Percentiles rank a stretch among this genome's conserved stretches.
phyloP scores from a whole-genome alignment of 92 coral and sea anemone species.

The Plumapathes pennacea region DNA sequence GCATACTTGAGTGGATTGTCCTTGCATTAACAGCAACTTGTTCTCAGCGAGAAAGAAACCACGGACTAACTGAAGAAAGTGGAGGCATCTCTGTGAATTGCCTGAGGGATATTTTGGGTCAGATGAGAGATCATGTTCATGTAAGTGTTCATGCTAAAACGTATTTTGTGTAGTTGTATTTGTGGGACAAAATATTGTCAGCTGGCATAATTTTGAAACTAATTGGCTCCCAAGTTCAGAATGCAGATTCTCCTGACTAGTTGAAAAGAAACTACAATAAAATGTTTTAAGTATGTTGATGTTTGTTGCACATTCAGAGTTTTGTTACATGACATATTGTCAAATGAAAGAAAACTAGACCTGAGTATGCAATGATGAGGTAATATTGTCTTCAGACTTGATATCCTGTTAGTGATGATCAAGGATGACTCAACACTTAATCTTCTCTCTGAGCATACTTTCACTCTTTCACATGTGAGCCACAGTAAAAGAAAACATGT shows the following conservation, averaged over 20 bases:
- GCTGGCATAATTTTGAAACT: no score
- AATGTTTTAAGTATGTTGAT: no score
- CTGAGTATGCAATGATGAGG: not conserved
- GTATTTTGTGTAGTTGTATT: no score
- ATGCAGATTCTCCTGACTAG: no score
- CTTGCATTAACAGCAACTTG: constrained; percentile 50
- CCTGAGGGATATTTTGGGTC: constrained; percentile 51
- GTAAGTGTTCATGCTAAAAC: constrained; percentile 34
- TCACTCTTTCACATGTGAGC: not conserved
- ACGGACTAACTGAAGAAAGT: not conserved
- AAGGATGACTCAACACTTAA: constrained; percentile 17
- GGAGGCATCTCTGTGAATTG: constrained; percentile 51
- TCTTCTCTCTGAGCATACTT: constrained; percentile 45
- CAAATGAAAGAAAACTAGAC: no score
- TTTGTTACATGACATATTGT: no score
- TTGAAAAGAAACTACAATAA: no score
- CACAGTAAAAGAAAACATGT: no score
- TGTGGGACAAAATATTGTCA: no score
- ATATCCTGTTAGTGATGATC: constrained; percentile 14
- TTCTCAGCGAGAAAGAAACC: constrained; percentile 2
- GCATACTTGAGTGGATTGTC: constrained; percentile 73
- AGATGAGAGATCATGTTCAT: constrained; percentile 55
- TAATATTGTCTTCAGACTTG: not conserved
- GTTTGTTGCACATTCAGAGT: no score
- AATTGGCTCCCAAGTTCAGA: no score